These are phyloP conservation scores for Cheilosia vulpina DNA, from an alignment of 2,888 invertebrate species.

Conservation along the genomic window DNA sequence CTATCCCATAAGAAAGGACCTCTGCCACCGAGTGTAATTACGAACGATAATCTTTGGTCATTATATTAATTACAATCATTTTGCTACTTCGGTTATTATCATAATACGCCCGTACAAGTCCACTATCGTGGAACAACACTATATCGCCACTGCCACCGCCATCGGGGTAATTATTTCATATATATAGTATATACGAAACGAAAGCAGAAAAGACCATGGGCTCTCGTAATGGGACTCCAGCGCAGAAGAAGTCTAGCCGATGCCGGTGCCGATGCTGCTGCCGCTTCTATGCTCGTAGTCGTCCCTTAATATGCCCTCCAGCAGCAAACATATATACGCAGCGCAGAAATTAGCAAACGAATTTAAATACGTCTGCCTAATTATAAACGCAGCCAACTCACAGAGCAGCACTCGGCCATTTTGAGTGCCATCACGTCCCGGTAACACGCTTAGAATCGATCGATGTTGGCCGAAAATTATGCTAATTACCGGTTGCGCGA, in stretches of 20 bases:
- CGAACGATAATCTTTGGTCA: conserved; percentile 77
- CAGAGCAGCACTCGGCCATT: conserved; percentile 19
- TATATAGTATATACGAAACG: conserved; percentile 31
- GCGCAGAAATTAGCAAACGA: conserved; percentile 68
- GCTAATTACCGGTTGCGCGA: conserved; percentile 73
- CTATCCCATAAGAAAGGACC: conserved; percentile 24
- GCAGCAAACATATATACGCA: conserved; percentile 40
- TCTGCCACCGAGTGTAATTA: conserved; percentile 72
- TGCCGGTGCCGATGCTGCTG: conserved; percentile 25
- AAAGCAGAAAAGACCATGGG: conserved; percentile 27
- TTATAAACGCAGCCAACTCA: conserved; percentile 57
- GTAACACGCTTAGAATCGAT: conserved; percentile 65
- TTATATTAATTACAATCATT: conserved; percentile 77
- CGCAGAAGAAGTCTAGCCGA: conserved; percentile 63
- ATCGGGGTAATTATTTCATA: conserved; percentile 68
- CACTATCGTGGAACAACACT: conserved; percentile 60
- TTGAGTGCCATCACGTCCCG: conserved; percentile 64
- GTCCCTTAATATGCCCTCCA: conserved; percentile 46
- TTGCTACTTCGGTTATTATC: conserved; percentile 75
- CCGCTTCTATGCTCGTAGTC: conserved; percentile 49
- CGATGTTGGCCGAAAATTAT: conserved; percentile 73
- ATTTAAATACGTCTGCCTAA: conserved; percentile 72
- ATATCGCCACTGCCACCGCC: conserved; percentile 24
- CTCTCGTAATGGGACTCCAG: conserved; percentile 45
- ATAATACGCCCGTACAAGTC: conserved; percentile 67